Conservation (phyloP, 2,888 invertebrate species). For the Blastobasis adustella region DNA sequence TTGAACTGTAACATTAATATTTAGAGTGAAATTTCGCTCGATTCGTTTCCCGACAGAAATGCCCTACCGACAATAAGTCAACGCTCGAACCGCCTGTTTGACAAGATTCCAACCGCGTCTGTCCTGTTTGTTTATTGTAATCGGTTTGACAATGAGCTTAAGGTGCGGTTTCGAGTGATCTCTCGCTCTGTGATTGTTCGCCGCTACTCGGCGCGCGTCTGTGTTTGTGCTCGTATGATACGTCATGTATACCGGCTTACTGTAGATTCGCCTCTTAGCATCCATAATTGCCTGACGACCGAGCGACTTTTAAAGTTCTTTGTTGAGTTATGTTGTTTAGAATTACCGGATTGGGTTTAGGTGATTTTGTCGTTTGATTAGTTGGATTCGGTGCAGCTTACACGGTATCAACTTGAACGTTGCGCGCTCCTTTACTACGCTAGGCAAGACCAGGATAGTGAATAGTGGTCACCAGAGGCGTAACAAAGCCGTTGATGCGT, state of each 20-base stretch:
- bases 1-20: constrained; percentile 20
- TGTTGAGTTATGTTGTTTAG: constrained; percentile 1
- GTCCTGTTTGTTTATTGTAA: constrained; percentile 75
- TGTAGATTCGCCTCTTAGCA: constrained; percentile 70
- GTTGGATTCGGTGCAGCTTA: neutral
- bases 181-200: constrained; percentile 60
- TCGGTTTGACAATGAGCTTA: constrained; percentile 75
- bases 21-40: constrained; percentile 30
- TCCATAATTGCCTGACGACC: constrained; percentile 68
- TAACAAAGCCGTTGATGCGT: neutral
- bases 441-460: too few relatives aligned
- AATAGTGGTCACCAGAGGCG: too few relatives aligned
- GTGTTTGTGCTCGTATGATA: constrained; percentile 71
- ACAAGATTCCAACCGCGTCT: constrained; percentile 76
- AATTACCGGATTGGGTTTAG: neutral
- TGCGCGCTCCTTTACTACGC: too few relatives aligned
- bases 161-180: constrained; percentile 75
- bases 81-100: constrained; percentile 75
- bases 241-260: constrained; percentile 70
- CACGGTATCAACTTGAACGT: too few relatives aligned
- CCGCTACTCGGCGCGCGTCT: constrained; percentile 50
- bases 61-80: constrained; percentile 74
- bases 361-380: neutral
- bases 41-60: constrained; percentile 45
- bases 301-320: constrained; percentile 44